These are phyloP conservation scores for Syndactyla subalaris DNA, from an alignment of 2,797 vertebrate species.

Conservation along the genomic window DNA sequence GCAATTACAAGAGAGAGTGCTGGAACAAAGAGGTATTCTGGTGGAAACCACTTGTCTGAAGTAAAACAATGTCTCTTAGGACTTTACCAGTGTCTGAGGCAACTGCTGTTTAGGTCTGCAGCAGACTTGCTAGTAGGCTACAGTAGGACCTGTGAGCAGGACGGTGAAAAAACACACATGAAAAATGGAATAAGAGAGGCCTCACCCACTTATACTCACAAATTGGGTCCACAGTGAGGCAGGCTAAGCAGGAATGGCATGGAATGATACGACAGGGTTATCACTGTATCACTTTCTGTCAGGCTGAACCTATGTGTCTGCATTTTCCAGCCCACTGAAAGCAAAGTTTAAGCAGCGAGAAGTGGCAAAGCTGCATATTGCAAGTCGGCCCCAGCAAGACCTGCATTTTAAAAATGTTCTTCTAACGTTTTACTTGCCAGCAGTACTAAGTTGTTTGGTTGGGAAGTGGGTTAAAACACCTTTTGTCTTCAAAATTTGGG, in stretches of 20 bases:
- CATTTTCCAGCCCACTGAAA: constrained; percentile 72
- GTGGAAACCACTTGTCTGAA: neutral
- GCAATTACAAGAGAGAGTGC: neutral
- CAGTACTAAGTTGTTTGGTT: neutral
- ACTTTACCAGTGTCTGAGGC: neutral
- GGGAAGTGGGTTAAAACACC: neutral
- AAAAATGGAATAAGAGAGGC: neutral
- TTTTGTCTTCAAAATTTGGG: constrained; percentile 7
- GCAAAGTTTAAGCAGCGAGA: constrained; percentile 42
- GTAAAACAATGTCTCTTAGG: neutral
- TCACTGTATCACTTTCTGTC: constrained; percentile 8
- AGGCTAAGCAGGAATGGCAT: constrained; percentile 19
- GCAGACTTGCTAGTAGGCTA: neutral
- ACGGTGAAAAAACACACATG: neutral
- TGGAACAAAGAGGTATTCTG: neutral
- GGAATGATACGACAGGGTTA: constrained; percentile 46
- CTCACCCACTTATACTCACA: constrained; percentile 28
- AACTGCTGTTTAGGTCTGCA: neutral
- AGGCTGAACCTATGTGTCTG: constrained; percentile 45
- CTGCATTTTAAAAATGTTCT: constrained; percentile 29
- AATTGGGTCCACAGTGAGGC: neutral
- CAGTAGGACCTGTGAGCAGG: neutral
- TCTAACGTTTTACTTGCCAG: neutral
- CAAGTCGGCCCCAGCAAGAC: neutral
- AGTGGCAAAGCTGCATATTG: constrained; percentile 35